Evolutionary conservation across 1,140 invertebrate species (phyloP).

Genomic region (Anthonomus grandis): DNA sequence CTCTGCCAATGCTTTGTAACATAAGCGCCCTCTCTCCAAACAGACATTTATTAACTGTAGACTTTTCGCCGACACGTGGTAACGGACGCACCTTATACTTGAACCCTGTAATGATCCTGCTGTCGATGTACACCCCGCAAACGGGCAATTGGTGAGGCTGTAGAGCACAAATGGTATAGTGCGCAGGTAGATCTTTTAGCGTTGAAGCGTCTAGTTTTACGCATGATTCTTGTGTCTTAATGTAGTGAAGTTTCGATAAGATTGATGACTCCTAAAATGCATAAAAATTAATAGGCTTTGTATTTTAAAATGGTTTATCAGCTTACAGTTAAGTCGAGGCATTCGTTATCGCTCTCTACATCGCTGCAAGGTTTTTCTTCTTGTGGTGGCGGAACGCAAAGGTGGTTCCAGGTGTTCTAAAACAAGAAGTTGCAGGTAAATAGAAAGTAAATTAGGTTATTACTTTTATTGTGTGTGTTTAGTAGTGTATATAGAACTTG

Average conservation of each 20-base stretch:
- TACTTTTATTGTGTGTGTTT: too few relatives aligned
- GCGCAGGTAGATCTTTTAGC: conserved; percentile 61
- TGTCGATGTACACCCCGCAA: conserved; percentile 70
- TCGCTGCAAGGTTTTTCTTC: conserved; percentile 26
- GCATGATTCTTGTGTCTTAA: background rate
- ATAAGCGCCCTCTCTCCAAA: conserved; percentile 62
- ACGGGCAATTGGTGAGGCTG: conserved; percentile 65
- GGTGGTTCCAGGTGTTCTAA: conserved; percentile 10
- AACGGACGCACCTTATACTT: conserved; percentile 68
- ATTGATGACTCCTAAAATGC: background rate
- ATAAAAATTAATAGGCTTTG: background rate
- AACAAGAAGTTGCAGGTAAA: too few relatives aligned
- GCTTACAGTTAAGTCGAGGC: conserved; percentile 27
- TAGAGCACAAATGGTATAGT: conserved; percentile 60
- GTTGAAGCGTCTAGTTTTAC: conserved; percentile 54
- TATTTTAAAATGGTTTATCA: background rate
- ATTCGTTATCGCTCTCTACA: conserved; percentile 26
- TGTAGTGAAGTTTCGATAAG: background rate
- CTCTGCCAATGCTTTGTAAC: conserved; percentile 67
- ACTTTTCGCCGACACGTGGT: conserved; percentile 40
- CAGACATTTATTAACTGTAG: conserved; percentile 48
- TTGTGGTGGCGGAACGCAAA: conserved; percentile 23
- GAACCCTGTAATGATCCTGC: conserved; percentile 68
- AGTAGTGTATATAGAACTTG: too few relatives aligned
- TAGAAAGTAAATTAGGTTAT: too few relatives aligned